Evolutionary conservation across 2,888 invertebrate genomes (phyloP).

Genomic region (Diloba caeruleocephala): DNA sequence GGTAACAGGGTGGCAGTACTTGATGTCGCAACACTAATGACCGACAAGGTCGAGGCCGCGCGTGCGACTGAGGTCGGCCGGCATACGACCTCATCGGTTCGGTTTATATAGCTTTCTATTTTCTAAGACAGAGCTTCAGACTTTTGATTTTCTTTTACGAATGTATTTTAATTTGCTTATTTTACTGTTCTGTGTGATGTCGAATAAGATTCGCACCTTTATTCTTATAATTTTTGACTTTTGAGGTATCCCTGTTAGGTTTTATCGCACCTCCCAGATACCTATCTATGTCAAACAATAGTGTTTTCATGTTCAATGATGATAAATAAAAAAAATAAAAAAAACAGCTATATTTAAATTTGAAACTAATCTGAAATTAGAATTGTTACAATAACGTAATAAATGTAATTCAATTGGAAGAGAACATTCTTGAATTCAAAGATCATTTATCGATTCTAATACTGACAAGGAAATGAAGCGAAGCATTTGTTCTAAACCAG

Average conservation of each 20-base stretch:
- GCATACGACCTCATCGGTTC: conserved; percentile 55
- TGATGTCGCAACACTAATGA: conserved; percentile 60
- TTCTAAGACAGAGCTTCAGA: conserved; percentile 40
- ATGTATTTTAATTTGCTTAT: conserved; percentile 29
- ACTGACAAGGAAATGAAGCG: not conserved
- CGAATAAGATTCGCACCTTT: conserved; percentile 17
- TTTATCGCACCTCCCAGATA: too few relatives aligned
- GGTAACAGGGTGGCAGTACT: conserved; percentile 55
- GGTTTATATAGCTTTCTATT: conserved; percentile 64
- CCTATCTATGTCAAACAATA: too few relatives aligned
- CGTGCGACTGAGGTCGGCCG: conserved; percentile 53
- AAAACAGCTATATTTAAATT: too few relatives aligned
- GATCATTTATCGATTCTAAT: not conserved
- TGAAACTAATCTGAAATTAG: too few relatives aligned
- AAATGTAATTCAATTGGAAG: too few relatives aligned
- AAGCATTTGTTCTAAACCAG: conserved; percentile 19
- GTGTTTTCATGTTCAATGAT: too few relatives aligned
- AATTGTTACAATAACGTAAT: too few relatives aligned
- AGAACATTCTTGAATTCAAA: not conserved
- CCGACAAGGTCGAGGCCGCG: conserved; percentile 68
- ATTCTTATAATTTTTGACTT: too few relatives aligned
- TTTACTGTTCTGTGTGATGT: not conserved
- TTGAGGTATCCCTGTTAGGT: too few relatives aligned
- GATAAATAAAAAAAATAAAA: too few relatives aligned
- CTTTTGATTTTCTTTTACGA: conserved; percentile 44